Evolutionary conservation across 1,140 invertebrate genomes (phyloP).

Genomic region (Achatina immaculata): DNA sequence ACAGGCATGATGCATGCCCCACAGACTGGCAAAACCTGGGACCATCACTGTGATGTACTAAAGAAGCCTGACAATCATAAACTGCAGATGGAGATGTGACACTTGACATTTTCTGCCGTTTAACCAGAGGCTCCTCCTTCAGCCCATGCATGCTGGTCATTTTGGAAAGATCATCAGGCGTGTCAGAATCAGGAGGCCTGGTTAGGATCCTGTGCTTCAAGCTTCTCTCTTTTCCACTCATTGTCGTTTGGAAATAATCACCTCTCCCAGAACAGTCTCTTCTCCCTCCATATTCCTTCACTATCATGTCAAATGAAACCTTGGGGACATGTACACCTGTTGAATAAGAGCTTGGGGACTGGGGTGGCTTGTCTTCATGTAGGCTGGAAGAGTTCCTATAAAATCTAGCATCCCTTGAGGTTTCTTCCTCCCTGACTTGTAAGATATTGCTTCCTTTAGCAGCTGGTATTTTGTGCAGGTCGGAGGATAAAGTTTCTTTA

Average conservation of each 20-base stretch:
- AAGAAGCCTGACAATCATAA: background rate
- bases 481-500: background rate
- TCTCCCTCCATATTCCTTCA: constrained; percentile 35
- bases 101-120: constrained; percentile 51
- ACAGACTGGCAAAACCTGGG: no score
- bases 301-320: constrained; percentile 34
- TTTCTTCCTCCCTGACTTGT: constrained; percentile 31
- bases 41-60: background rate
- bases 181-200: constrained; percentile 61
- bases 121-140: constrained; percentile 51
- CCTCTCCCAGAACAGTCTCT: constrained; percentile 11
- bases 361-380: constrained; percentile 1
- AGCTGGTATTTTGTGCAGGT: constrained; percentile 23
- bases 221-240: constrained; percentile 69
- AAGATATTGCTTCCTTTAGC: constrained; percentile 10
- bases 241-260: constrained; percentile 29
- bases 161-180: background rate
- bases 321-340: constrained; percentile 19
- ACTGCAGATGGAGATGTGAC: background rate
- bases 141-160: constrained; percentile 11
- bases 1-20: background rate
- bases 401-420: background rate
- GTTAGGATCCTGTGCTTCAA: constrained; percentile 70
- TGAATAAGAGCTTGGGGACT: constrained; percentile 20
- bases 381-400: background rate